Base-by-base conservation (phyloP, 2,888 invertebrate genomes). In the Hydroisotoma schaefferi region DNA sequence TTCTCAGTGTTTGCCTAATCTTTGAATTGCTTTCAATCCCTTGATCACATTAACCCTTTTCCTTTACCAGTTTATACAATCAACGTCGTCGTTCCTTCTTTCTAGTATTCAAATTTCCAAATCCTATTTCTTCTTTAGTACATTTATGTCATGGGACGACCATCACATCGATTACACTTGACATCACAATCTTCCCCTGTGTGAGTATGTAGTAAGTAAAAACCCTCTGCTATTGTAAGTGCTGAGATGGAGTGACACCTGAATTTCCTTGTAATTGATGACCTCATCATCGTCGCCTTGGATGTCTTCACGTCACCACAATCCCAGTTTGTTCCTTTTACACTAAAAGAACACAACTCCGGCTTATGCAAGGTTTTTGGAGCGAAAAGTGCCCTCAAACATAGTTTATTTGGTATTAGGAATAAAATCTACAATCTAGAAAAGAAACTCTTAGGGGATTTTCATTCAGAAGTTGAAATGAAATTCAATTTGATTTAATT, bases 151-250 rank as follows among this genome's bases (percentile, higher is more conserved):
- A n/a, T n/a, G n/a, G n/a, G n/a, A n/a, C n/a, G n/a, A n/a, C n/a
- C n/a, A n/a, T 49, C 49, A 49, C 49, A 49, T 49, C 49, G 49
- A 49, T 49, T 49, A 49, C 29, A 27, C 49, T 49, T 49, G 49
- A 49, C 49, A 49, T 49, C 49, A 49, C 49, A 49, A 49, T 49
- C 49, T 49, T 28, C 23, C 15, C 28, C 25, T 20, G 22, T 46
- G 22, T 26, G n/a, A n/a, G n/a, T n/a, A n/a, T n/a, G 46, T 20
- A 20, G 46, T 22, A 40, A 10, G 10, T 43, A 20, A 23, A 23
- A 25, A 25, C 18, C 25, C 46, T 25, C 46, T 20, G 20, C 23
- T 5, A 22, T 46, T 8, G 23, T 46, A 20, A 23, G 22, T 12
- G 5, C 20, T 15, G 6, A 18, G 23, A 23, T 18, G 43, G 25